These are phyloP conservation scores for Diplosoma virens DNA, from an alignment of 23 tunicate species.

Conservation along the genomic window DNA sequence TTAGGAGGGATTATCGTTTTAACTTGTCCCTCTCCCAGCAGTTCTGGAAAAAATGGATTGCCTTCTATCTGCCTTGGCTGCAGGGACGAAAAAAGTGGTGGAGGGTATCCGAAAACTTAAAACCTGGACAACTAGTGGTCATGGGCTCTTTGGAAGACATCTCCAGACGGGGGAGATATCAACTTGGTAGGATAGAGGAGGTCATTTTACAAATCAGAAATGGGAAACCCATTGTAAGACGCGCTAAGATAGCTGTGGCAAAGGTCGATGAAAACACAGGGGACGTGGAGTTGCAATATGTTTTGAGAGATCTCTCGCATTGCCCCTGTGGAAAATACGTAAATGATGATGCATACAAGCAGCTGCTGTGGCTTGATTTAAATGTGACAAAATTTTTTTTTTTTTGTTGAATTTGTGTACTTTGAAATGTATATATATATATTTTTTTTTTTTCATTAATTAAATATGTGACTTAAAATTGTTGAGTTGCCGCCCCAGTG, in stretches of 20 bases:
- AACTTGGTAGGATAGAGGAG: background rate
- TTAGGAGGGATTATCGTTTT: constrained; percentile 1
- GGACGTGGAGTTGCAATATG: background rate
- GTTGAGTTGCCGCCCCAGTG: no score
- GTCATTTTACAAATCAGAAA: constrained; percentile 11
- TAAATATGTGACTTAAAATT: no score
- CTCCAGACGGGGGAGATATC: background rate
- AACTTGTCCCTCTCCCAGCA: background rate
- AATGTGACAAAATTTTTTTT: no score
- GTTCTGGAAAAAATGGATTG: constrained; percentile 3
- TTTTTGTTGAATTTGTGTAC: no score
- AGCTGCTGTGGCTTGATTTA: no score
- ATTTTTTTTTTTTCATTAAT: no score
- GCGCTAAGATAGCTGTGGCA: background rate
- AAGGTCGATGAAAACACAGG: background rate
- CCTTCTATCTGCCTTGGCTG: background rate
- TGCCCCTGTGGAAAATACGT: background rate
- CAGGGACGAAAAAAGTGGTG: constrained; percentile 20
- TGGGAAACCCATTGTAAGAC: constrained; percentile 11
- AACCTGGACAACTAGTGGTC: constrained; percentile 17
- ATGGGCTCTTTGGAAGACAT: constrained; percentile 4
- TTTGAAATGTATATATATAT: no score
- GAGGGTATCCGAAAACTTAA: background rate
- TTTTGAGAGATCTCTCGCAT: background rate
- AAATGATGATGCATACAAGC: no score